Conservation (phyloP, 2,888 invertebrate species). For the Ferrisia virgata region DNA sequence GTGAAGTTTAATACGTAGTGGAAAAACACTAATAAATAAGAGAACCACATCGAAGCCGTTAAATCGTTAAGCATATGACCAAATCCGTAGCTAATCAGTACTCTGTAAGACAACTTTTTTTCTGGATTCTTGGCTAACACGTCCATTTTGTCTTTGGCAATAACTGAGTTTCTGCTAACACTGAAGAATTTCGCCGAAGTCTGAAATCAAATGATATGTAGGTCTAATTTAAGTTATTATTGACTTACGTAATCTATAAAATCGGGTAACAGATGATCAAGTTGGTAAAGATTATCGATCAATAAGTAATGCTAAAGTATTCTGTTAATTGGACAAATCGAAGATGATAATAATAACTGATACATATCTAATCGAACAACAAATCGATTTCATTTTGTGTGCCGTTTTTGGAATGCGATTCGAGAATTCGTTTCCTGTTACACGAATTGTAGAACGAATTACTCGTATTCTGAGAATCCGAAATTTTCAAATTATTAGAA, state of each 20-base stretch:
- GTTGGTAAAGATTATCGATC: neutral
- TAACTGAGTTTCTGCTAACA: neutral
- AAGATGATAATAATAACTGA: neutral
- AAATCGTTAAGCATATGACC: slow-evolving; percentile 90
- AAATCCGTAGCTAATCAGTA: slow-evolving; percentile 64
- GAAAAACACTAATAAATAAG: slow-evolving; percentile 81
- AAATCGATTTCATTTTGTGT: neutral
- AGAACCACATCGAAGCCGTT: slow-evolving; percentile 92
- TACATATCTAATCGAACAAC: neutral
- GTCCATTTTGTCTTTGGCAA: neutral
- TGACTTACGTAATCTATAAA: no score
- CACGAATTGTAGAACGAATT: no score
- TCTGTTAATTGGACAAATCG: neutral
- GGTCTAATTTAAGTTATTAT: no score
- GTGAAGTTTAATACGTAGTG: slow-evolving; percentile 59
- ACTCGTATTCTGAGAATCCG: no score
- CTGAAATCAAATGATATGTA: neutral
- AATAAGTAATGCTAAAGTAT: neutral
- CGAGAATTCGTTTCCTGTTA: no score
- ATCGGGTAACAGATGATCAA: no score
- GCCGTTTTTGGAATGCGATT: no score
- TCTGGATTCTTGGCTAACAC: neutral
- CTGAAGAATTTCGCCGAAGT: neutral
- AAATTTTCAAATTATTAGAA: no score
- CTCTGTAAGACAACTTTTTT: slow-evolving; percentile 12